phyloP scores from a whole-genome alignment of 30 jellyfish, hydroid and myxozoan species.

The Aurelia aurita region DNA sequence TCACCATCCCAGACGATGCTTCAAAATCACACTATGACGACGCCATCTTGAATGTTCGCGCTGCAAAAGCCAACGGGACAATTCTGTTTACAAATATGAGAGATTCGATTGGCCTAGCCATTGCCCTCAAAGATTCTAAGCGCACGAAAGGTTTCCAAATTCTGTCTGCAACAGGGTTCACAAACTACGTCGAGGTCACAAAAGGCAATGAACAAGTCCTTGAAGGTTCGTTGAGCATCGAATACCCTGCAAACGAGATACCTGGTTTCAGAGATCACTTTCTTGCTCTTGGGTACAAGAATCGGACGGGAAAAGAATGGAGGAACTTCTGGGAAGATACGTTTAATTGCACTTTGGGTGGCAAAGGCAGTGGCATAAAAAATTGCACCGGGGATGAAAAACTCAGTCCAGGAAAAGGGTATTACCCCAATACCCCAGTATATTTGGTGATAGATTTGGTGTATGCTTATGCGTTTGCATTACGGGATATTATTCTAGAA shows the following conservation, averaged over 20 bases:
- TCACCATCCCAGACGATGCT: constrained; percentile 4
- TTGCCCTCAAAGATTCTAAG: constrained; percentile 28
- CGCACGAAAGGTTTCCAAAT: constrained; percentile 36
- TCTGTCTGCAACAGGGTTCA: constrained; percentile 75
- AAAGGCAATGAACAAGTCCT: constrained; percentile 61
- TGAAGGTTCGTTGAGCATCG: constrained; percentile 74
- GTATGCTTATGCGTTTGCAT: constrained; percentile 73
- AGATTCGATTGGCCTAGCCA: constrained; percentile 59
- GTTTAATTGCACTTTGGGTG: constrained; percentile 66
- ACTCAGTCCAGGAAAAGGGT: constrained; percentile 70
- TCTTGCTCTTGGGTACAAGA: constrained; percentile 43
- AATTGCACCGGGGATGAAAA: constrained; percentile 80
- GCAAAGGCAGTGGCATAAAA: background rate
- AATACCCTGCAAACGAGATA: constrained; percentile 25
- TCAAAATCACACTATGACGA: constrained; percentile 9
- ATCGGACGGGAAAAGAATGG: constrained; percentile 2
- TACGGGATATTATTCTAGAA: constrained; percentile 15
- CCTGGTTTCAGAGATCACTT: constrained; percentile 72
- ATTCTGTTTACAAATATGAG: constrained; percentile 55
- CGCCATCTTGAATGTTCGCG: constrained; percentile 11
- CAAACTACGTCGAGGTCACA: constrained; percentile 61
- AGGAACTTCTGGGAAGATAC: constrained; percentile 68
- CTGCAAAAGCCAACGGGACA: constrained; percentile 26
- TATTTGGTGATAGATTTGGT: constrained; percentile 73
- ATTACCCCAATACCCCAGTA: constrained; percentile 83